Percentiles rank a stretch among this genome's conserved stretches.
phyloP scores from a whole-genome alignment of 2,797 vertebrate genomes.

The Ciconia nigra region DNA sequence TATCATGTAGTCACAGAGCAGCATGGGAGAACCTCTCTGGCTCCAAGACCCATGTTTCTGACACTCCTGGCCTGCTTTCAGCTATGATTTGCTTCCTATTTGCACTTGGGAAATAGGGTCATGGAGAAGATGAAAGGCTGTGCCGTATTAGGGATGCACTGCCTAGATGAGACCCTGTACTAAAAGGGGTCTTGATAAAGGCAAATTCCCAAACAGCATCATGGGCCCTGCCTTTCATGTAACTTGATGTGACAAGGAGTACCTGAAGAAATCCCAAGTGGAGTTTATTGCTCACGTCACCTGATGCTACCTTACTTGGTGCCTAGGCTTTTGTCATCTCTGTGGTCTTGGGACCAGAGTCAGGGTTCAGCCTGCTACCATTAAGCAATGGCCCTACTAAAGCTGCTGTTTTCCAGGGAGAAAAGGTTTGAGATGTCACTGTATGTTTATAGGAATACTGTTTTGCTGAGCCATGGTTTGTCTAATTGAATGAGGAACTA shows the following conservation, averaged over 20 bases:
- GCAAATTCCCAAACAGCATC: neutral
- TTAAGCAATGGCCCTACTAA: neutral
- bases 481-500: neutral
- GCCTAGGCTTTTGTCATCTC: neutral
- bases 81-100: neutral
- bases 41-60: neutral
- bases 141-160: rapidly evolving
- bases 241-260: neutral
- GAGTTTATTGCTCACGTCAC: neutral
- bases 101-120: neutral
- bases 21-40: neutral
- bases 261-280: neutral
- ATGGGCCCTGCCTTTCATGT: neutral
- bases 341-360: neutral
- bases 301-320: neutral
- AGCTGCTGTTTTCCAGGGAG: neutral
- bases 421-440: neutral
- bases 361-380: neutral
- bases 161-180: neutral
- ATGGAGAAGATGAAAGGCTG: neutral
- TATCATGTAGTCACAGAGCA: neutral
- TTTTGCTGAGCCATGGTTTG: neutral
- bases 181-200: neutral
- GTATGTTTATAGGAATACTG: neutral
- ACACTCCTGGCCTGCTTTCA: neutral